A percentile compares a stretch with the other conserved stretches of the same genome.
Conservation (phyloP, 1,140 invertebrate species). For the Cydia strobilella region DNA sequence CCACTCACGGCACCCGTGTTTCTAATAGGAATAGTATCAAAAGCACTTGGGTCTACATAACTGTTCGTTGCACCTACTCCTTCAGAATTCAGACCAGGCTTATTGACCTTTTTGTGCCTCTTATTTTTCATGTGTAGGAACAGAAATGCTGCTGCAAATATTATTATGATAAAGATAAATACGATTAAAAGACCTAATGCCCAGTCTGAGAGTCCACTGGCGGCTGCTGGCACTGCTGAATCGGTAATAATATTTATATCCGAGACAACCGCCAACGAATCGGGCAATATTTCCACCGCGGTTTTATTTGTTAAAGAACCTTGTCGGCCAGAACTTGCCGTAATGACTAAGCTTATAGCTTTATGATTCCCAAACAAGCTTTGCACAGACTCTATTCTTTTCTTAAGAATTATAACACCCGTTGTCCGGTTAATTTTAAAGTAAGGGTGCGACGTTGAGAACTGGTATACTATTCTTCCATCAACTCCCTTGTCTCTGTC, state of each 20-base stretch:
- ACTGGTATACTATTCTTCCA: conserved; percentile 93
- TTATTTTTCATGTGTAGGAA: conserved; percentile 92
- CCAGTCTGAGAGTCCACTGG: conserved; percentile 90
- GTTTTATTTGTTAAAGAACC: conserved; percentile 92
- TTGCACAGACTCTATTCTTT: conserved; percentile 84
- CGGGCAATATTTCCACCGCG: conserved; percentile 90
- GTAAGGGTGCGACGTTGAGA: conserved; percentile 90
- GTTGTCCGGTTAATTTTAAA: conserved; percentile 96
- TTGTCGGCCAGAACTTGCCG: conserved; percentile 92
- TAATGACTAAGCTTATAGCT: conserved; percentile 89
- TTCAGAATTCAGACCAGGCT: conserved; percentile 86
- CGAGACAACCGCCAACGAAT: conserved; percentile 83
- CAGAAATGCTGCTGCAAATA: conserved; percentile 89
- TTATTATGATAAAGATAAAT: conserved; percentile 89
- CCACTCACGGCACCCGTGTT: conserved; percentile 79
- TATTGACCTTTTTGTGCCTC: conserved; percentile 89
- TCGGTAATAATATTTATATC: conserved; percentile 63
- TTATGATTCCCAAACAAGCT: conserved; percentile 83
- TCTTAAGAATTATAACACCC: conserved; percentile 91
- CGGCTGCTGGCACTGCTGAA: conserved; percentile 70
- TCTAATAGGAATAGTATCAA: conserved; percentile 92
- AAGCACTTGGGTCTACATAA: conserved; percentile 91
- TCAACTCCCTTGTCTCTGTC: conserved; percentile 95
- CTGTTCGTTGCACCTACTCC: conserved; percentile 87
- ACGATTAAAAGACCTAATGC: conserved; percentile 91